phyloP scores from a whole-genome alignment of 2,797 vertebrate species.

The Poeciliopsis paucimaculata region DNA sequence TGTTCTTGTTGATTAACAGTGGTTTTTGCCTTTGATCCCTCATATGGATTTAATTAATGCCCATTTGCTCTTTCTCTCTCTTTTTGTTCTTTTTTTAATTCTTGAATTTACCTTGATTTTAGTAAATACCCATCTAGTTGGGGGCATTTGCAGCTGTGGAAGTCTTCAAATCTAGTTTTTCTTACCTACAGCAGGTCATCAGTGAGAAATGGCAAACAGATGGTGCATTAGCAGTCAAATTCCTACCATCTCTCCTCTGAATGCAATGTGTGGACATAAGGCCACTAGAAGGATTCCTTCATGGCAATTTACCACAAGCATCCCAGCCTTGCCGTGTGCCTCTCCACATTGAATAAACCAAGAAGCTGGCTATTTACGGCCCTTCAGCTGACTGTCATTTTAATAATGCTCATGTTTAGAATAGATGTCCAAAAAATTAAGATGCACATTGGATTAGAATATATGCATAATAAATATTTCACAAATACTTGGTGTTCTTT shows the following conservation, averaged over 20 bases:
- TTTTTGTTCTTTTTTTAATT: not conserved
- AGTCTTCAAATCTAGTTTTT: slow-evolving; percentile 29
- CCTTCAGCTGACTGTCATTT: slow-evolving; percentile 58
- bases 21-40: not conserved
- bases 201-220: slow-evolving; percentile 41
- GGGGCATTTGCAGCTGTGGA: not conserved
- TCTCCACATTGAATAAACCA: slow-evolving; percentile 67
- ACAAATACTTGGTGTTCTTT: not conserved
- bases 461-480: slow-evolving; percentile 5
- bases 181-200: slow-evolving; percentile 20
- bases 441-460: slow-evolving; percentile 5
- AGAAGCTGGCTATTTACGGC: slow-evolving; percentile 63
- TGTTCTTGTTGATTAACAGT: not conserved
- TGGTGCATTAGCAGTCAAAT: slow-evolving; percentile 50
- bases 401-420: slow-evolving; percentile 8
- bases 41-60: not conserved
- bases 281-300: slow-evolving; percentile 71
- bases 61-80: not conserved
- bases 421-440: slow-evolving; percentile 12
- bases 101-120: not conserved
- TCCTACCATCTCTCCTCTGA: slow-evolving; percentile 48
- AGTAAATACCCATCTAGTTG: not conserved
- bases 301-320: slow-evolving; percentile 75
- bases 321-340: slow-evolving; percentile 71
- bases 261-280: slow-evolving; percentile 32